These are phyloP conservation scores for Neomonachus schauinslandi DNA, from an alignment of 2,113 vertebrate species.

Conservation along the genomic window DNA sequence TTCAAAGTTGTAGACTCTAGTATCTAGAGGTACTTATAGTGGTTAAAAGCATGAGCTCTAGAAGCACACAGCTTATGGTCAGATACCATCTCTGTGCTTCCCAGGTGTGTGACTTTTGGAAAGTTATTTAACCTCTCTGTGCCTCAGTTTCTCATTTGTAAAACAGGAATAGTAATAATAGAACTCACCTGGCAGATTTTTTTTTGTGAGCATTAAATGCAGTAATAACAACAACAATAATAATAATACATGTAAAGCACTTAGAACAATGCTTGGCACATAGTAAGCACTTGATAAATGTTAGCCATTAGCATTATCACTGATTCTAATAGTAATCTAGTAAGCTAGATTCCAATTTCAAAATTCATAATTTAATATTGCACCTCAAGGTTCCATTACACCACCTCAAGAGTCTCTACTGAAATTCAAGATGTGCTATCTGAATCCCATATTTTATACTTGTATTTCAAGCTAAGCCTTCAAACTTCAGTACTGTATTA, in stretches of 20 bases:
- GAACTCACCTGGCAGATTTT: not conserved
- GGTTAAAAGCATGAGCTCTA: not conserved
- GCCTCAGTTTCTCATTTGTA: not conserved
- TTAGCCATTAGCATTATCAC: not conserved
- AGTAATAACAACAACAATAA: not conserved
- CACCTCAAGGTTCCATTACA: not conserved
- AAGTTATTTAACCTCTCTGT: not conserved
- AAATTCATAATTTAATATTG: slow-evolving; percentile 42
- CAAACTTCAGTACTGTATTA: not conserved
- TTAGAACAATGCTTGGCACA: not conserved
- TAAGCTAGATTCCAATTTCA: not conserved
- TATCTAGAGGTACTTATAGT: not conserved
- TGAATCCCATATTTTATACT: not conserved
- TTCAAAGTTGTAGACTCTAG: slow-evolving; percentile 1
- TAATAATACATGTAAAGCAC: not conserved
- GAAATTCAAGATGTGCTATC: not conserved
- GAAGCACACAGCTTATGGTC: not conserved
- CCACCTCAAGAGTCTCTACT: not conserved
- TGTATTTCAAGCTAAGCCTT: slow-evolving; percentile 29
- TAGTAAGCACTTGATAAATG: slow-evolving; percentile 19
- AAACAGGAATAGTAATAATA: not conserved
- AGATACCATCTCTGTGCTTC: not conserved
- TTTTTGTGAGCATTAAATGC: not conserved
- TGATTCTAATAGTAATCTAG: slow-evolving; percentile 42
- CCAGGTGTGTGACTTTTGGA: not conserved